These are phyloP conservation scores for Trididemnum clinides DNA, from an alignment of 23 tunicate genomes.

Conservation along the genomic window DNA sequence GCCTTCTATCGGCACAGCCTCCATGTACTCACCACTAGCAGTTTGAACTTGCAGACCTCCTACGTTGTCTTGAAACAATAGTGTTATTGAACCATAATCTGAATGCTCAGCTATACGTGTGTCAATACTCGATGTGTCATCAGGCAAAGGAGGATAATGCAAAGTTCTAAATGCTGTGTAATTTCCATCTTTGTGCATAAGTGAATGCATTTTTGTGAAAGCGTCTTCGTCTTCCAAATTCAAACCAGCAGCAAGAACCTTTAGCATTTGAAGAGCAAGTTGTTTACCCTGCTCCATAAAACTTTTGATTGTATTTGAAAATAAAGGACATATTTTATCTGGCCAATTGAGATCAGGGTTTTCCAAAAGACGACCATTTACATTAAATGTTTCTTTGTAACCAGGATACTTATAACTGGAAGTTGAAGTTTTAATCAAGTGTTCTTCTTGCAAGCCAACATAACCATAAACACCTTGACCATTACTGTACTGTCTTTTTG, in stretches of 20 bases:
- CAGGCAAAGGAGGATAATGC: conserved; percentile 55
- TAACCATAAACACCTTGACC: neutral
- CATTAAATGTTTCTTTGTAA: conserved; percentile 62
- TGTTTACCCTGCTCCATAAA: conserved; percentile 31
- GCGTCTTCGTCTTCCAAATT: conserved; percentile 28
- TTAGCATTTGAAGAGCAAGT: conserved; percentile 34
- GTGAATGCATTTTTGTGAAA: conserved; percentile 22
- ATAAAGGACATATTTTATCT: conserved; percentile 19
- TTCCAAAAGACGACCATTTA: neutral
- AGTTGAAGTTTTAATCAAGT: conserved; percentile 18
- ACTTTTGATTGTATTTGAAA: conserved; percentile 9
- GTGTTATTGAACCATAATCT: conserved; percentile 61
- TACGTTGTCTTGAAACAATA: conserved; percentile 56
- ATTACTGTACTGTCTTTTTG: neutral
- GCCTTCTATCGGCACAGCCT: conserved; percentile 41
- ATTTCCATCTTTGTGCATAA: conserved; percentile 18
- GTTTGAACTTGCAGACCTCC: conserved; percentile 54
- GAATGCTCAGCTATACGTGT: conserved; percentile 50
- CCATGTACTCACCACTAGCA: conserved; percentile 15
- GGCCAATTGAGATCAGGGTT: conserved; percentile 40
- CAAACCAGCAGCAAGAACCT: conserved; percentile 36
- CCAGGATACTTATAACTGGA: conserved; percentile 14
- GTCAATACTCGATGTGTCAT: neutral
- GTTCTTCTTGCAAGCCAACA: conserved; percentile 17
- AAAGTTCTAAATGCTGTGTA: conserved; percentile 47